Percentiles rank a stretch among this genome's conserved stretches.
phyloP scores from a whole-genome alignment of 2,797 vertebrate genomes.

The Rhodeus uyekii region DNA sequence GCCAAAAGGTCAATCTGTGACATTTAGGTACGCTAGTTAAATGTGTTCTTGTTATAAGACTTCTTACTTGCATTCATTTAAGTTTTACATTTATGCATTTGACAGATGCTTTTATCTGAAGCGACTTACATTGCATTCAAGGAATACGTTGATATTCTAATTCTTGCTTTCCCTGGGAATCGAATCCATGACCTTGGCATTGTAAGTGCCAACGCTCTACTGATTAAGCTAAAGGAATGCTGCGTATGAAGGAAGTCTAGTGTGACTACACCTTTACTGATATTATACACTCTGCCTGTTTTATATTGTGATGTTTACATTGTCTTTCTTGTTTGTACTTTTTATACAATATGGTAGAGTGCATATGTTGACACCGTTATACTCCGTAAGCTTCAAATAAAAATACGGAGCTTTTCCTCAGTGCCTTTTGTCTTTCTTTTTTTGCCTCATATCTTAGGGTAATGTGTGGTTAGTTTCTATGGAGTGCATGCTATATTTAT shows the following conservation, averaged over 20 bases:
- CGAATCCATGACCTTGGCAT: too few species aligned
- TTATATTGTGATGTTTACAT: constrained; percentile 74
- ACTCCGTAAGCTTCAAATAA: constrained; percentile 75
- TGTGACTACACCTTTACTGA: constrained; percentile 59
- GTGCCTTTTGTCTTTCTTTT: not conserved
- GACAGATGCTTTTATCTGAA: too few species aligned
- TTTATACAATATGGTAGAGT: constrained; percentile 81
- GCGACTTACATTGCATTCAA: too few species aligned
- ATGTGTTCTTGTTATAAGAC: not conserved
- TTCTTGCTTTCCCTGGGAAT: too few species aligned
- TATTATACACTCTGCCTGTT: constrained; percentile 61
- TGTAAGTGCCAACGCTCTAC: too few species aligned
- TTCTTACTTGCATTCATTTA: not conserved
- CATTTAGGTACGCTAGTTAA: not conserved
- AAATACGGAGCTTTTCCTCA: constrained; percentile 55
- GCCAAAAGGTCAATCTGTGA: not conserved
- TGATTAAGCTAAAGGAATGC: too few species aligned
- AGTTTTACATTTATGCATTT: too few species aligned
- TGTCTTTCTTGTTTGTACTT: constrained; percentile 79
- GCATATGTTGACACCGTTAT: constrained; percentile 71
- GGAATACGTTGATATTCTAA: too few species aligned
- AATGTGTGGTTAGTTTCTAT: not conserved
- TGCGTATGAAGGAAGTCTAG: not conserved
- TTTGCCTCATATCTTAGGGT: not conserved
- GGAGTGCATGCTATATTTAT: not conserved